Conservation (phyloP, 1,140 invertebrate genomes). For the Amyelois transitella region DNA sequence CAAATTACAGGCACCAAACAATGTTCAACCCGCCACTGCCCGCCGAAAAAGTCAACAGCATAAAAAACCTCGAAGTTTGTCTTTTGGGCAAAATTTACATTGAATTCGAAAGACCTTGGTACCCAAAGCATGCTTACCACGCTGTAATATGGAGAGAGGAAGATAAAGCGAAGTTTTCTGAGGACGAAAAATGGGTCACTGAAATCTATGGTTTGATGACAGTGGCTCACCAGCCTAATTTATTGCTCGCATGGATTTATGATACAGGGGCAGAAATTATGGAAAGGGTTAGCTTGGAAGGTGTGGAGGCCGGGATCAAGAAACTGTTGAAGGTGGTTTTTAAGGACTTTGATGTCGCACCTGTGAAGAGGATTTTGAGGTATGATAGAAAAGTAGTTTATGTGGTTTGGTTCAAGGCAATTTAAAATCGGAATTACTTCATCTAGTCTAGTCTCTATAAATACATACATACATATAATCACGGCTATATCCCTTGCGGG, state of each 20-base stretch:
- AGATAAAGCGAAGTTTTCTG: conserved; percentile 62
- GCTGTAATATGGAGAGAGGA: conserved; percentile 76
- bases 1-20: conserved; percentile 52
- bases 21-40: conserved; percentile 80
- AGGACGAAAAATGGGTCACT: conserved; percentile 74
- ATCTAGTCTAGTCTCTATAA: too few relatives aligned
- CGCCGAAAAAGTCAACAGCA: conserved; percentile 75
- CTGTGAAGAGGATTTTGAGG: conserved; percentile 46
- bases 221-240: conserved; percentile 78
- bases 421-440: too few relatives aligned
- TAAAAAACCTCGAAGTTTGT: conserved; percentile 81
- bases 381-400: conserved; percentile 7
- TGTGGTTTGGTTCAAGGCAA: too few relatives aligned
- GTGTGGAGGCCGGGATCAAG: conserved; percentile 64
- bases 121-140: conserved; percentile 73
- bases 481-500: too few relatives aligned
- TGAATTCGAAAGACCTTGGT: conserved; percentile 79
- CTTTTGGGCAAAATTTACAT: conserved; percentile 86
- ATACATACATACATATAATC: too few relatives aligned
- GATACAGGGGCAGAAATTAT: conserved; percentile 75
- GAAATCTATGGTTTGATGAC: conserved; percentile 80
- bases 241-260: conserved; percentile 80
- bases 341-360: conserved; percentile 42
- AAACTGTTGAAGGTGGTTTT: conserved; percentile 56
- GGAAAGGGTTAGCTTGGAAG: conserved; percentile 71